Base-by-base conservation (phyloP, 2,797 vertebrate genomes). In the Cyclopterus lumpus region DNA sequence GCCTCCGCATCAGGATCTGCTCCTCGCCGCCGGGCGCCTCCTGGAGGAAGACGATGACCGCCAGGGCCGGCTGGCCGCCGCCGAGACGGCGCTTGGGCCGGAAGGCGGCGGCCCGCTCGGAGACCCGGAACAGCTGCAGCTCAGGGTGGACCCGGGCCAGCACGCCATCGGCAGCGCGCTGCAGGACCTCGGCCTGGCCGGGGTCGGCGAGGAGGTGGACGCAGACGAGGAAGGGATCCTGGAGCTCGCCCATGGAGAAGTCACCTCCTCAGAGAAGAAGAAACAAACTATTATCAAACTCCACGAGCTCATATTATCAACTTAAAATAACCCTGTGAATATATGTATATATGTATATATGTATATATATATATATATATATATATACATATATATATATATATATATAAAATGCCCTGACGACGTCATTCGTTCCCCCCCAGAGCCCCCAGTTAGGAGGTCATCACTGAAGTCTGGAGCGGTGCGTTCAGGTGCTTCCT, bases 141-240 rank as follows among this genome's bases (percentile, higher is more conserved):
- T 97, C 96, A 0, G 97, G 97, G 83, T 99, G 97, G 67, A 99
- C 90, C 96, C 96, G 97, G 0, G 96, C 93, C 79, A 99, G 90
- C 6, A 97, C 93, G 5, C 90, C 90, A 60, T 99, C 96, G 0
- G 96, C 95, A 1, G 97, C 97, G n/a, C 85, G 90, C 91, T 99
- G 98, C 53, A 99, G 94, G 40, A 89, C 83, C 84, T 82, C 90
- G 28, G 95, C 95, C 78, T 96, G 94, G 9, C 97, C 96, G 0
- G 97, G 96, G 84, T 99, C 95, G 14, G 95, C 87, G 68, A 99
- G 98, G 77, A 99, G 95, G 89, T 99, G 97, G 40, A 98, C 82
- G 34, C 96, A 97, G 59, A 99, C 96, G 28, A 97, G 96, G 92
- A 97, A 99, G 0, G 98, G 97, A 85, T 99, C 97, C 77, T 96